phyloP scores from a whole-genome alignment of 2,113 vertebrate species.

The Alethe diademata region DNA sequence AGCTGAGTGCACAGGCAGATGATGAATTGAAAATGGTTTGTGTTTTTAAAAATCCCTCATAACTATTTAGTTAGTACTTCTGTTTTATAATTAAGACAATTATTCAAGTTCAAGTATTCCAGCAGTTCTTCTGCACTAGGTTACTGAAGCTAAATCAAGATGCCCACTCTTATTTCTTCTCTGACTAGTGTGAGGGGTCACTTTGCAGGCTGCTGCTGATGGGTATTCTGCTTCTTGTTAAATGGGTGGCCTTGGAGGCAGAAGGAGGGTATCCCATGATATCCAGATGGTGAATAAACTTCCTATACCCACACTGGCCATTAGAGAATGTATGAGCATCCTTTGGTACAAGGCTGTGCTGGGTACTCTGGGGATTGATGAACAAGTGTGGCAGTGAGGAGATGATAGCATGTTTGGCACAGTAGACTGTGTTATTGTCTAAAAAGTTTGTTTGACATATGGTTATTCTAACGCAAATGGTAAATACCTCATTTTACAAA shows the following conservation, averaged over 20 bases:
- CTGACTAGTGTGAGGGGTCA: background rate
- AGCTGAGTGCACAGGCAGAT: background rate
- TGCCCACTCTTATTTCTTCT: background rate
- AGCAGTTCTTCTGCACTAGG: background rate
- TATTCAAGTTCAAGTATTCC: background rate
- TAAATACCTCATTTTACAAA: background rate
- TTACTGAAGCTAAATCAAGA: background rate
- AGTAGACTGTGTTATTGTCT: background rate
- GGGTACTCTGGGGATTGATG: background rate
- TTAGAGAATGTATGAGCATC: background rate
- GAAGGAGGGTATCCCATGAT: accelerated
- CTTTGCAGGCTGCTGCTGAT: background rate
- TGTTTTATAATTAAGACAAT: background rate
- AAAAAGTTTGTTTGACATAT: background rate
- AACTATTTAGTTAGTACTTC: background rate
- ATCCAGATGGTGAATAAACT: background rate
- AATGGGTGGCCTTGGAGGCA: background rate
- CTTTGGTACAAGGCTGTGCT: background rate
- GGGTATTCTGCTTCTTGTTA: background rate
- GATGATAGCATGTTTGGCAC: background rate
- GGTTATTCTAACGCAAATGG: background rate
- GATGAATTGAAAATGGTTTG: background rate
- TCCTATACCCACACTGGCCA: background rate
- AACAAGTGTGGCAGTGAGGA: background rate
- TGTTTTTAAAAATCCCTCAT: background rate